phyloP scores from a whole-genome alignment of 1,140 invertebrate genomes.

The Gonatopus flavifemur region DNA sequence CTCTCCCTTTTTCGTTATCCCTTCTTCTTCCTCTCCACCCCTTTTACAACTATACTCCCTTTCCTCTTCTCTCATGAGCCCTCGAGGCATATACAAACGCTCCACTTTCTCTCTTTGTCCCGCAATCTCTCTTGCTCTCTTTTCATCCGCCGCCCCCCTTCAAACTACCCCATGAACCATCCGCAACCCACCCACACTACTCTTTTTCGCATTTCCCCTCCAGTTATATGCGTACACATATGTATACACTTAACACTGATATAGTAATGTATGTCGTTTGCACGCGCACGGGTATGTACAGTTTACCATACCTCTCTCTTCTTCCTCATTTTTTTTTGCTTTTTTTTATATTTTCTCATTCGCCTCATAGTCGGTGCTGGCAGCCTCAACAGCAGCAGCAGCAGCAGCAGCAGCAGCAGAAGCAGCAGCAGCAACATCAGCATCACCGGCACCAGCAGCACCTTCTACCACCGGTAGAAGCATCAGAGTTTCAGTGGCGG shows the following conservation, averaged over 20 bases:
- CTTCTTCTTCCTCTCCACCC: conserved; percentile 15
- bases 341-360: conserved; percentile 20
- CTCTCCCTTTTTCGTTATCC: conserved; percentile 18
- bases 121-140: conserved; percentile 12
- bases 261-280: background rate
- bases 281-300: conserved; percentile 7
- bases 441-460: too few species aligned
- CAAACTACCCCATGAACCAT: conserved; percentile 22
- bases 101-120: conserved; percentile 12
- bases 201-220: conserved; percentile 31
- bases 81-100: background rate
- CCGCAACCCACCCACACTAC: conserved; percentile 34
- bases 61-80: conserved; percentile 19
- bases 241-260: conserved; percentile 12
- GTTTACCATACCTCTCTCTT: conserved; percentile 9
- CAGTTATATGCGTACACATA: conserved; percentile 14
- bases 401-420: too few species aligned
- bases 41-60: conserved; percentile 20
- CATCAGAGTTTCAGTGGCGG: too few species aligned
- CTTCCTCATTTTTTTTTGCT: background rate
- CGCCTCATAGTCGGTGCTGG: conserved; percentile 19
- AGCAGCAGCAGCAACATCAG: too few species aligned
- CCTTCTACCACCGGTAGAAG: too few species aligned
- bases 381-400: too few species aligned
- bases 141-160: conserved; percentile 4